These are phyloP conservation scores for Scartelaos histophorus DNA, from an alignment of 2,113 vertebrate species.

Conservation along the genomic window DNA sequence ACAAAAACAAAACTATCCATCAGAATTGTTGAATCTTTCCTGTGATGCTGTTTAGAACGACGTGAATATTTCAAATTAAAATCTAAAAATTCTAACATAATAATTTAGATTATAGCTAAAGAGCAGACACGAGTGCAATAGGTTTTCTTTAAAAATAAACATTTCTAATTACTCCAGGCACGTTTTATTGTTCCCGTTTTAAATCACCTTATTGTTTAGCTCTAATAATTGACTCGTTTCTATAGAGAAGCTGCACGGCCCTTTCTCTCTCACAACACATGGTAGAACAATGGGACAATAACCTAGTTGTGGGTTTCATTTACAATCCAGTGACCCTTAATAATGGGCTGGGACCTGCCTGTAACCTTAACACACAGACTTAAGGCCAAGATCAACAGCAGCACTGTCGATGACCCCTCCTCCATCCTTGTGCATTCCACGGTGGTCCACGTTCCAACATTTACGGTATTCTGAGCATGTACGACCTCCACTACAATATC, in stretches of 20 bases:
- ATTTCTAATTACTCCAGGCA: no score
- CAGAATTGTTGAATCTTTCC: no score
- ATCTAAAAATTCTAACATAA: no score
- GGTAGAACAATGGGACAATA: not conserved
- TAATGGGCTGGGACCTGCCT: not conserved
- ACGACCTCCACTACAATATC: constrained; percentile 44
- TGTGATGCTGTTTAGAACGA: no score
- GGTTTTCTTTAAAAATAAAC: no score
- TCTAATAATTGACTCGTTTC: not conserved
- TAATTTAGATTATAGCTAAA: no score
- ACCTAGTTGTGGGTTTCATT: not conserved
- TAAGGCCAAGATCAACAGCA: not conserved
- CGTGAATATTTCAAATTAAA: no score
- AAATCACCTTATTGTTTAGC: not conserved
- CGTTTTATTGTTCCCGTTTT: no score
- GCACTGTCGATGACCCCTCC: not conserved
- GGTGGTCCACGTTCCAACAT: constrained; percentile 18
- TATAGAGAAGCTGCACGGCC: not conserved
- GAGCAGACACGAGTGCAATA: no score
- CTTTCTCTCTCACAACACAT: not conserved
- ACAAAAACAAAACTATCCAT: no score
- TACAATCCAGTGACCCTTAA: not conserved
- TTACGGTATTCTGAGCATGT: constrained; percentile 51
- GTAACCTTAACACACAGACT: not conserved
- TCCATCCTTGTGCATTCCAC: not conserved